Evolutionary conservation across 2,888 invertebrate species (phyloP), one percentile per base, ranked within the genome.

Genomic region (Drosophila engyochracea): DNA sequence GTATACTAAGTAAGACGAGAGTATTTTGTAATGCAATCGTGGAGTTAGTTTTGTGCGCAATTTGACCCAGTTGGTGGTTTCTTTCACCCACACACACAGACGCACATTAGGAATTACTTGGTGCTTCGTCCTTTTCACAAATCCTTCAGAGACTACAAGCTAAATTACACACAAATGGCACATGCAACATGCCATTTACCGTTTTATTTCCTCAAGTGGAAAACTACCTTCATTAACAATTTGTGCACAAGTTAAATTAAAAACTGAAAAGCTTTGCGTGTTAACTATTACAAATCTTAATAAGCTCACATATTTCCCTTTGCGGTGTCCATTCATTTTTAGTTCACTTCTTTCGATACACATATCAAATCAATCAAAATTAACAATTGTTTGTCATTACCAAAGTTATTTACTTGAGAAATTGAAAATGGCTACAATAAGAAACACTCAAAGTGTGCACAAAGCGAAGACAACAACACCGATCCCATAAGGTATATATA

Each of bases 151-250:
- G 39, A 57, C 55, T 51, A 70, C 69, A 70, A 35, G 57, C 22
- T 70, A 70, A 69, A 69, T 57, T 69, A 69, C 70, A 33, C 58
- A 31, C 64, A 31, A 39, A 37, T 47, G 31, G 47, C 70, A 70
- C 71, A 47, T 47, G 71, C 70, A 59, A 70, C 71, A 47, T 59
- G 71, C 71, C 71, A 71, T 71, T 70, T 70, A 70, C 59, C 71
- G 60, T 22, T 70, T 41, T 22, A 67, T 53, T 49, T 25, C 37
- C 31, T 31, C 47, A 70, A 70, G 70, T 70, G 57, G 70, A 69
- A 57, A 69, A 55, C 41, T 51, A 58, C 41, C 58, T 31, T 35
- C 52, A 14, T 28, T 57, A 57, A 57, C 57, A 57, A n/a, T 57
- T 41, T 52, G 57, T 52, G 22, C 39, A 70, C 51, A 55, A 57